These are phyloP conservation scores for Ascaphus truei DNA, from an alignment of 2,113 vertebrate species.

Conservation along the genomic window DNA sequence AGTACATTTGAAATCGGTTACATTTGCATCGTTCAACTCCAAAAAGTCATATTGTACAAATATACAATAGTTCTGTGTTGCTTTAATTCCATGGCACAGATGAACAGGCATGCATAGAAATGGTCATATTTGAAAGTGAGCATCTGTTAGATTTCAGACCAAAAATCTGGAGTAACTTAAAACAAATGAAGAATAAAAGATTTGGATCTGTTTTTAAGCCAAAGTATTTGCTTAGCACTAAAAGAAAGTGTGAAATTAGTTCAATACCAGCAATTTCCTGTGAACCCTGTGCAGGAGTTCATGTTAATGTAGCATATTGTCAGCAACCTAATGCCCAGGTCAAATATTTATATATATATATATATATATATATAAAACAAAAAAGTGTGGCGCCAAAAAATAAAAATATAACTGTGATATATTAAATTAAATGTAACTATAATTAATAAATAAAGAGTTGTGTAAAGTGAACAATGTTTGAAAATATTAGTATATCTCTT, in stretches of 20 bases:
- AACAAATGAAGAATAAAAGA: constrained; percentile 15
- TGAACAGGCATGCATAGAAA: constrained; percentile 1
- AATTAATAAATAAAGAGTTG: too few species aligned
- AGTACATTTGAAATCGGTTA: background rate
- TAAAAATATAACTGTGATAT: too few species aligned
- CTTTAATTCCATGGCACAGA: background rate
- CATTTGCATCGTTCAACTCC: background rate
- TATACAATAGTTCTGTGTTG: background rate
- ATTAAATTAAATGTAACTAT: too few species aligned
- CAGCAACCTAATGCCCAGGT: too few species aligned
- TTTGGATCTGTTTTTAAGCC: constrained; percentile 25
- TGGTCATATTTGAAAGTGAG: constrained; percentile 19
- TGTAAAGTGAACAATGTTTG: too few species aligned
- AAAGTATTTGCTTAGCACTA: constrained; percentile 27
- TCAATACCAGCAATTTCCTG: constrained; percentile 37
- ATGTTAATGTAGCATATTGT: background rate
- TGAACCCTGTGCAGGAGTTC: constrained; percentile 37
- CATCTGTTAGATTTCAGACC: constrained; percentile 34
- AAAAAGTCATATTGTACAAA: background rate
- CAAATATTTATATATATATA: too few species aligned
- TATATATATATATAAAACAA: too few species aligned
- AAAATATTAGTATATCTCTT: too few species aligned
- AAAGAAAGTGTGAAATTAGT: constrained; percentile 37
- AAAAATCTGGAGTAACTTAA: constrained; percentile 34
- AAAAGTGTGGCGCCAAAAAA: too few species aligned